Percentiles rank a stretch among this genome's conserved stretches.
Evolutionary conservation across 2,113 vertebrate species (phyloP).

Genomic region (Gallinago paraguaiae): DNA sequence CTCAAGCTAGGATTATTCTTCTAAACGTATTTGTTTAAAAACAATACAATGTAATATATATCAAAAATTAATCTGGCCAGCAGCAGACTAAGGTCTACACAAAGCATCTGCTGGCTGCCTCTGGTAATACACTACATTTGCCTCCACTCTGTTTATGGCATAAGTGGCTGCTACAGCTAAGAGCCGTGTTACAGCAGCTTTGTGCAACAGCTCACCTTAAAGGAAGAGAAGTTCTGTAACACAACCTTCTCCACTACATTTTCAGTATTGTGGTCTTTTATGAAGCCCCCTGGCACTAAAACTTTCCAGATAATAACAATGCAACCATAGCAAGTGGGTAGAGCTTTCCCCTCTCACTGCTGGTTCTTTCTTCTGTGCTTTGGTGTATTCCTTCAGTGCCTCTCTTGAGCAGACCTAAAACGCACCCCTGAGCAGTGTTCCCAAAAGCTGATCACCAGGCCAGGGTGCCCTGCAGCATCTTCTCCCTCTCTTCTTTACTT

Average conservation of each 20-base stretch:
- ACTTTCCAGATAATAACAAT: background rate
- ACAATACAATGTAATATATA: background rate
- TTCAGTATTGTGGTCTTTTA: conserved; percentile 37
- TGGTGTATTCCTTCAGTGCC: background rate
- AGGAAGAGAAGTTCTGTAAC: conserved; percentile 25
- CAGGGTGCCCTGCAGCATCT: background rate
- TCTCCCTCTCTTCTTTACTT: background rate
- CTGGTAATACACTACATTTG: conserved; percentile 48
- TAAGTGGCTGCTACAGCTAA: conserved; percentile 15
- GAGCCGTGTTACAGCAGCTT: conserved; percentile 28
- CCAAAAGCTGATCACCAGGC: background rate
- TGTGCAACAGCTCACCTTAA: conserved; percentile 4
- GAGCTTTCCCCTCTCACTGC: background rate
- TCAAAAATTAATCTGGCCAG: background rate
- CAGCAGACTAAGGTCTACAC: conserved; percentile 29
- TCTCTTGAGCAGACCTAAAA: background rate
- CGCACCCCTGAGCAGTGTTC: fast-evolving
- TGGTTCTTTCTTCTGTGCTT: background rate
- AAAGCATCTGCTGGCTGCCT: conserved; percentile 39
- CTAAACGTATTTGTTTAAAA: background rate
- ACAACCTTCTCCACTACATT: background rate
- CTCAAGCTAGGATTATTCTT: background rate
- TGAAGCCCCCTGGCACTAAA: background rate
- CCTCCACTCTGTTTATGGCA: conserved; percentile 41
- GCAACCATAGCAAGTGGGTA: background rate